These are phyloP conservation scores for Ctenicera cuprea DNA, from an alignment of 2,888 invertebrate genomes.

Conservation along the genomic window DNA sequence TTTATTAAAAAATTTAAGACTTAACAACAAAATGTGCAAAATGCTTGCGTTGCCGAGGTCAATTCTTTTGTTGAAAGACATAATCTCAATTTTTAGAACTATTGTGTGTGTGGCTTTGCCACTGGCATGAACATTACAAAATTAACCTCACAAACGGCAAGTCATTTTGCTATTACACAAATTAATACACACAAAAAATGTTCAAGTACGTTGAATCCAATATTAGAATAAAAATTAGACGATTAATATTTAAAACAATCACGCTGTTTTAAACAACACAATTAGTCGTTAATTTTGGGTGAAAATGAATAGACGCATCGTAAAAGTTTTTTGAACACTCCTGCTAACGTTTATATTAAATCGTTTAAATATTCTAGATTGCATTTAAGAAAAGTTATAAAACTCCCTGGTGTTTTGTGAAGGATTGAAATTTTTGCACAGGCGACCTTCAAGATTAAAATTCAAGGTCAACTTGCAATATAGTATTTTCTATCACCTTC, in stretches of 20 bases:
- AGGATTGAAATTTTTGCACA: too few relatives aligned
- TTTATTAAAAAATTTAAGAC: too few relatives aligned
- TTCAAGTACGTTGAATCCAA: constrained; percentile 14
- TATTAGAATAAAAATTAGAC: constrained; percentile 9
- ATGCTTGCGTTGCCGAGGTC: neutral
- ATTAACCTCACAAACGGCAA: too few relatives aligned
- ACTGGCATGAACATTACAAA: too few relatives aligned
- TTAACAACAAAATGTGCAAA: neutral
- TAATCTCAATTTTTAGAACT: too few relatives aligned
- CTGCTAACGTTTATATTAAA: constrained; percentile 2
- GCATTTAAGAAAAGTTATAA: neutral
- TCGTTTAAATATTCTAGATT: constrained; percentile 2
- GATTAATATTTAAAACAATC: neutral
- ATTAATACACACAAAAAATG: neutral
- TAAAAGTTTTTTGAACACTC: constrained; percentile 9
- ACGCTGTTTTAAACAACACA: neutral
- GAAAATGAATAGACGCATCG: neutral
- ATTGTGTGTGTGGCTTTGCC: neutral
- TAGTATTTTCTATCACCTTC: too few relatives aligned
- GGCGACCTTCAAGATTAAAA: too few relatives aligned
- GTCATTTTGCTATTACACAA: neutral
- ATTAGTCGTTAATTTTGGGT: neutral
- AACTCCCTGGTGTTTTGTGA: neutral
- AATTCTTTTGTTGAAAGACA: neutral
- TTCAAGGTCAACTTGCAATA: too few relatives aligned